These are phyloP conservation scores for Atopsyche davidsoni DNA, from an alignment of 1,140 invertebrate genomes.

Conservation along the genomic window DNA sequence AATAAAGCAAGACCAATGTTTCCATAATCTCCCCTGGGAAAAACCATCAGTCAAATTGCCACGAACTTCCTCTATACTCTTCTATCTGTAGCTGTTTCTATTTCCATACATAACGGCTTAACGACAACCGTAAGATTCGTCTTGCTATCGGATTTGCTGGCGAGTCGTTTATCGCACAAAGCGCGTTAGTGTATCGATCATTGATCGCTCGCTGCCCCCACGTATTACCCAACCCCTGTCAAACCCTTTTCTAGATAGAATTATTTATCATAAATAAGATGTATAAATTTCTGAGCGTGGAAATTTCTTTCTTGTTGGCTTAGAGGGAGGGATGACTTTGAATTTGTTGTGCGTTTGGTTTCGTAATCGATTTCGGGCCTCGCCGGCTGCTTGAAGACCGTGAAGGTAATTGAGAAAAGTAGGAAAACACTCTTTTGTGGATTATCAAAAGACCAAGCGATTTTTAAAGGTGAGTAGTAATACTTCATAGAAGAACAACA, in stretches of 20 bases:
- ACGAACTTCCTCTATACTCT: conserved; percentile 1
- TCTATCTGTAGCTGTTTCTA: conserved; percentile 18
- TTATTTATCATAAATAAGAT: conserved; percentile 25
- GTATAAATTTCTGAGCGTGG: not conserved
- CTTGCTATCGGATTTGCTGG: conserved; percentile 21
- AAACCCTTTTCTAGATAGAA: conserved; percentile 10
- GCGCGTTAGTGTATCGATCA: conserved; percentile 27
- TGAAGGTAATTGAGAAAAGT: too few species aligned
- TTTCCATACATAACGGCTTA: conserved; percentile 23
- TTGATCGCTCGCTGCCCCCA: conserved; percentile 12
- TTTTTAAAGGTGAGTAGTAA: too few species aligned
- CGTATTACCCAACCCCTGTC: conserved; percentile 18
- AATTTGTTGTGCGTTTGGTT: too few species aligned
- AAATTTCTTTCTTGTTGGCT: too few species aligned
- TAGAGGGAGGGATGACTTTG: too few species aligned
- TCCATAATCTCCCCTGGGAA: conserved; percentile 13
- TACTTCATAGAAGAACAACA: too few species aligned
- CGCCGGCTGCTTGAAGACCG: too few species aligned
- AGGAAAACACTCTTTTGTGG: too few species aligned
- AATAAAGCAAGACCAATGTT: not conserved
- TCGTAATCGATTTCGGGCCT: too few species aligned
- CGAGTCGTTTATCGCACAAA: conserved; percentile 23
- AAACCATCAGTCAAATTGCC: conserved; percentile 14
- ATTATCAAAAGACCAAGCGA: too few species aligned
- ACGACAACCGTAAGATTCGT: conserved; percentile 27